phyloP scores from a whole-genome alignment of 2,113 vertebrate species.

The Psittacula cyanocephala region DNA sequence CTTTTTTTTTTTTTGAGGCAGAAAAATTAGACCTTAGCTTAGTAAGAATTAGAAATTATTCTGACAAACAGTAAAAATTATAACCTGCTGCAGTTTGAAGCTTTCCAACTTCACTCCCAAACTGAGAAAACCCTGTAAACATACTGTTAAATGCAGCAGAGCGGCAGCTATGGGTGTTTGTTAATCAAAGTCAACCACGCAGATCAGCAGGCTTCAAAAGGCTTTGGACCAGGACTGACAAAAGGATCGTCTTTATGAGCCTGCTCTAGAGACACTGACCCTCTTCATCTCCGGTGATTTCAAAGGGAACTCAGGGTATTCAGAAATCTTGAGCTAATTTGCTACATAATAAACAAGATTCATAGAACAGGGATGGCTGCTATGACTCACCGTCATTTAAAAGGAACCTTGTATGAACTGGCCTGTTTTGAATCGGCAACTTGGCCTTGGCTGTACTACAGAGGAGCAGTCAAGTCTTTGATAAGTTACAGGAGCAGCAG shows the following conservation, averaged over 20 bases:
- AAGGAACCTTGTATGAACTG: constrained; percentile 3
- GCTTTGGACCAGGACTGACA: constrained; percentile 6
- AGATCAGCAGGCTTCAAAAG: neutral
- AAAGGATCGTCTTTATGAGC: constrained; percentile 30
- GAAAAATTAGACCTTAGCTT: neutral
- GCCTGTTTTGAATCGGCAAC: constrained; percentile 12
- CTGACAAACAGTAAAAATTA: constrained; percentile 1
- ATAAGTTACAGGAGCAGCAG: constrained; percentile 44
- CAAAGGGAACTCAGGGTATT: constrained; percentile 23
- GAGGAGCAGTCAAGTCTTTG: constrained; percentile 35
- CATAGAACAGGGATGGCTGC: constrained; percentile 12
- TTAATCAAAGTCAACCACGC: constrained; percentile 1
- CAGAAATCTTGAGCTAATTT: constrained; percentile 52
- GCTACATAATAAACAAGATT: constrained; percentile 47
- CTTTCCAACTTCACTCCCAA: neutral
- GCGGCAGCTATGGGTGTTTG: neutral
- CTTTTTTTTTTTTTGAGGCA: neutral
- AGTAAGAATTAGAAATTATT: neutral
- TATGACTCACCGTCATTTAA: neutral
- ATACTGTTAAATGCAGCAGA: neutral
- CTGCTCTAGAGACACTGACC: constrained; percentile 6
- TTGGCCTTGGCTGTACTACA: constrained; percentile 30
- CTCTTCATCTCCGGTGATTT: neutral
- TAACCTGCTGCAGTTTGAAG: neutral
- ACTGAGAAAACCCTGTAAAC: neutral